Evolutionary conservation across 2,797 vertebrate species (phyloP).

Genomic region (Streptopelia turtur): DNA sequence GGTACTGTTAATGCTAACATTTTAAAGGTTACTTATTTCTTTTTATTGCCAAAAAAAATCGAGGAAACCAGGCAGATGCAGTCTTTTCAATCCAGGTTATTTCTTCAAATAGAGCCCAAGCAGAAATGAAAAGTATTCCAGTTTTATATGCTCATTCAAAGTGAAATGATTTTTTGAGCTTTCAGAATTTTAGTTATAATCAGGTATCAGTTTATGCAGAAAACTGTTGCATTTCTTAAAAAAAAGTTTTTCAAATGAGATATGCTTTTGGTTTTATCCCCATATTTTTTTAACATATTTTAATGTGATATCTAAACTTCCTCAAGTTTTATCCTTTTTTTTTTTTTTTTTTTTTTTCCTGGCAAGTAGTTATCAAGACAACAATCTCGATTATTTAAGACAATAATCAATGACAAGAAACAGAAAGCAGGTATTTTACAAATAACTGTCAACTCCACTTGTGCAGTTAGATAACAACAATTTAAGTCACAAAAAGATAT

Average conservation of each 20-base stretch:
- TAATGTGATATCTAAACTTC: neutral
- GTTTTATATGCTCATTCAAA: neutral
- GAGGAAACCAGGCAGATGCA: neutral
- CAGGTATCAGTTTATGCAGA: neutral
- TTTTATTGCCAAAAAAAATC: neutral
- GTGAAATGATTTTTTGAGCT: neutral
- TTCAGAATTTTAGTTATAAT: neutral
- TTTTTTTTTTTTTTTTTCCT: neutral
- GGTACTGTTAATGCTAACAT: neutral
- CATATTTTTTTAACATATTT: neutral
- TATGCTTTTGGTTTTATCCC: neutral
- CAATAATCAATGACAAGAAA: slow-evolving; percentile 28
- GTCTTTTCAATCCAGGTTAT: neutral
- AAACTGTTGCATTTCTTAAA: neutral
- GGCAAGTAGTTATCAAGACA: slow-evolving; percentile 7
- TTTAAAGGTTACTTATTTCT: neutral
- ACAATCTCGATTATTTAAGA: slow-evolving; percentile 35
- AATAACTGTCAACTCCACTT: slow-evolving; percentile 62
- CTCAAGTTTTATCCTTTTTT: neutral
- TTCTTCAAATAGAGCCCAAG: neutral
- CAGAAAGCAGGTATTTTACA: slow-evolving; percentile 65
- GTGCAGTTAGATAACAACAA: neutral
- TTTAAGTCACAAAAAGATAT: slow-evolving; percentile 7
- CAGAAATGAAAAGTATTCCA: neutral
- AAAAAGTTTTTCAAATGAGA: neutral